A percentile compares a stretch with the other conserved stretches of the same genome.
Evolutionary conservation across 2,888 invertebrate species (phyloP).

Genomic region (Gastrophysa polygoni): DNA sequence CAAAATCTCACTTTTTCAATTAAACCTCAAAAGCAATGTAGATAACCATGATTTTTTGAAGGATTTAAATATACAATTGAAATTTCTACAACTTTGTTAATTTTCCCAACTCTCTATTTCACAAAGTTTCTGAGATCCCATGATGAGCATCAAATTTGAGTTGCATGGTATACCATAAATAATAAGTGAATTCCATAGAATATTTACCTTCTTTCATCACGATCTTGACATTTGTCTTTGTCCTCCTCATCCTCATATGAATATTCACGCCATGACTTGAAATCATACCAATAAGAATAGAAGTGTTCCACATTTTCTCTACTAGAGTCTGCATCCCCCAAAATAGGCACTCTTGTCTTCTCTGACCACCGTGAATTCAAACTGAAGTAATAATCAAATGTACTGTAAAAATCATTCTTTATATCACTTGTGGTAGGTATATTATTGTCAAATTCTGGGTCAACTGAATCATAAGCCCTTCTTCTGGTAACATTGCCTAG

Average conservation of each 20-base stretch:
- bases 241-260: slow-evolving; percentile 99
- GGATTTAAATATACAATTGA: too few species aligned
- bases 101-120: too few species aligned
- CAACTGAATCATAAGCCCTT: slow-evolving; percentile 94
- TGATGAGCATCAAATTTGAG: too few species aligned
- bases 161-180: too few species aligned
- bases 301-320: slow-evolving; percentile 90
- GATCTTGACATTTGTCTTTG: slow-evolving; percentile 95
- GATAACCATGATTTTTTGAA: too few species aligned
- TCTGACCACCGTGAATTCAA: slow-evolving; percentile 91
- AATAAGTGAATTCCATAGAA: too few species aligned
- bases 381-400: slow-evolving; percentile 72
- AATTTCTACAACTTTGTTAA: too few species aligned
- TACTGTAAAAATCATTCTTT: slow-evolving; percentile 80
- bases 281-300: slow-evolving; percentile 98
- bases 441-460: slow-evolving; percentile 90
- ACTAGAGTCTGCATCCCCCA: slow-evolving; percentile 76
- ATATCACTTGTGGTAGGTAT: slow-evolving; percentile 78
- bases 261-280: slow-evolving; percentile 99
- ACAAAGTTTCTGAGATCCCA: too few species aligned
- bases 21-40: too few species aligned
- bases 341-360: slow-evolving; percentile 80
- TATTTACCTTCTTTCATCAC: slow-evolving; percentile 81
- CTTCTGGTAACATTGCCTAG: slow-evolving; percentile 80
- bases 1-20: too few species aligned